Conservation (phyloP, 2,888 invertebrate genomes). For the Entomobrya multifasciata region DNA sequence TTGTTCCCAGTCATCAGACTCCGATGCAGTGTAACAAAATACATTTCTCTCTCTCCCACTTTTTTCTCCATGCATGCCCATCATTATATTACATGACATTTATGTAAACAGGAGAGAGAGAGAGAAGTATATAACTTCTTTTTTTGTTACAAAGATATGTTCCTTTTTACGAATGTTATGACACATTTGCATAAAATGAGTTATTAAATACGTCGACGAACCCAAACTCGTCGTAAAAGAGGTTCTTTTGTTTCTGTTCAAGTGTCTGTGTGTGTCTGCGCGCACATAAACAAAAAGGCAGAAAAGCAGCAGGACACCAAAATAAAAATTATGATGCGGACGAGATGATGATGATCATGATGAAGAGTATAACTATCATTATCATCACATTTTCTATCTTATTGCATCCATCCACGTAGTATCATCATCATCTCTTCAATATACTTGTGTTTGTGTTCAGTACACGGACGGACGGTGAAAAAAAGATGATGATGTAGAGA, state of each 20-base stretch:
- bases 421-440: too few relatives aligned
- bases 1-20: conserved; percentile 40
- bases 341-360: too few relatives aligned
- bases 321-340: conserved; percentile 18
- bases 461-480: background rate
- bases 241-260: conserved; percentile 46
- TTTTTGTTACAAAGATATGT: conserved; percentile 24
- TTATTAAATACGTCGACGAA: conserved; percentile 57
- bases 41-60: conserved; percentile 1
- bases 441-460: background rate
- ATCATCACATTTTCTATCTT: background rate
- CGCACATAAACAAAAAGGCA: conserved; percentile 17
- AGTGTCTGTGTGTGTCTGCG: conserved; percentile 2
- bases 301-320: conserved; percentile 32
- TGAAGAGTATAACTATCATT: background rate
- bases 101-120: background rate
- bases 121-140: too few relatives aligned
- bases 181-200: conserved; percentile 70
- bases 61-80: conserved; percentile 11
- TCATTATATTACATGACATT: background rate
- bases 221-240: background rate
- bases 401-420: background rate
- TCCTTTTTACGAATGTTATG: conserved; percentile 21
- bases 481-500: conserved; percentile 31
- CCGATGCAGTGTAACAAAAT: conserved; percentile 70